Evolutionary conservation across 1,140 invertebrate species (phyloP).

Genomic region (Penaeus chinensis): DNA sequence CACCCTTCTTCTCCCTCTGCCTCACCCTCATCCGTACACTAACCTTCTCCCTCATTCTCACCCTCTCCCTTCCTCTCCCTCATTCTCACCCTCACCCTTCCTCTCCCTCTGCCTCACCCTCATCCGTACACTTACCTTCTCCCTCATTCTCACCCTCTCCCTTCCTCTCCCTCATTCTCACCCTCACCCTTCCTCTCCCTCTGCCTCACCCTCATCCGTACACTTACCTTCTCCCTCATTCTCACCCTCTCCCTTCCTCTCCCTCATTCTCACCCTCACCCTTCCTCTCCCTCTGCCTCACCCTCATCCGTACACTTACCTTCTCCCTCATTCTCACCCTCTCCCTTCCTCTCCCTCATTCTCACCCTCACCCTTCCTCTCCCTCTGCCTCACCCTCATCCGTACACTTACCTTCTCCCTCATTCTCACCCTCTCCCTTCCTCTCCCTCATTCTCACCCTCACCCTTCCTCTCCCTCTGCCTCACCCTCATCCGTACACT

Average conservation of each 20-base stretch:
- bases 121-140: no score
- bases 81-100: no score
- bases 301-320: not conserved
- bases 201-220: not conserved
- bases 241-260: not conserved
- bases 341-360: not conserved
- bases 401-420: no score
- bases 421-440: not conserved
- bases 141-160: not conserved
- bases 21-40: not conserved
- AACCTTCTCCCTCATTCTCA: not conserved
- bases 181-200: not conserved
- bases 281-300: not conserved
- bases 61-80: not conserved
- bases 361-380: no score
- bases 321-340: not conserved
- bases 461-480: not conserved
- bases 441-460: not conserved
- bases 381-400: not conserved
- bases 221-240: not conserved
- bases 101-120: not conserved
- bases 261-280: not conserved
- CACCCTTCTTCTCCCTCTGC: rapidly evolving
- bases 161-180: not conserved
- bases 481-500: not conserved